A percentile compares a stretch with the other conserved stretches of the same genome.
phyloP scores from a whole-genome alignment of 2,113 vertebrate species.

The Desmodus rotundus region DNA sequence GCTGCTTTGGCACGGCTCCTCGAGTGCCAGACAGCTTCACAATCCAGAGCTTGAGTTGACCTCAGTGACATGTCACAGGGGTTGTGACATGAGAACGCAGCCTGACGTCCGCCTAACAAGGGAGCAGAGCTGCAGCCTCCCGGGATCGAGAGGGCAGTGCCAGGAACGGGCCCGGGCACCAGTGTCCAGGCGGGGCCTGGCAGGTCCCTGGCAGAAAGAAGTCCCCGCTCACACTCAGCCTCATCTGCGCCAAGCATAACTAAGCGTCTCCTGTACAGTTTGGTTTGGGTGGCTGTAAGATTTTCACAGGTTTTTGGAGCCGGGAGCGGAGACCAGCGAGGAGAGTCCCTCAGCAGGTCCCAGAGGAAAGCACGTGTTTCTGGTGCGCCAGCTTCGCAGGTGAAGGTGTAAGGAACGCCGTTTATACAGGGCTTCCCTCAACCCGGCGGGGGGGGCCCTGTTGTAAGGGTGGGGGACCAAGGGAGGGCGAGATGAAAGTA shows the following conservation, averaged over 20 bases:
- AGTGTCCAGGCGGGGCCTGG: accelerated
- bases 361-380: conserved; percentile 12
- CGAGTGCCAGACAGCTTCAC: conserved; percentile 18
- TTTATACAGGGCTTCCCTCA: not conserved
- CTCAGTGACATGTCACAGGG: not conserved
- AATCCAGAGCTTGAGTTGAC: conserved; percentile 29
- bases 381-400: not conserved
- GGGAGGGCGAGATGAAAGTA: not conserved
- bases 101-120: conserved; percentile 8
- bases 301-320: conserved; percentile 54
- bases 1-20: conserved; percentile 34
- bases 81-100: not conserved
- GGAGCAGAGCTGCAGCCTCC: not conserved
- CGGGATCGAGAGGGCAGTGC: not conserved
- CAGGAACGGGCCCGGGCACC: not conserved
- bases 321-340: conserved; percentile 10
- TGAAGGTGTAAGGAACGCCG: not conserved
- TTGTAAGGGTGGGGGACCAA: not conserved
- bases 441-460: too few relatives aligned
- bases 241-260: conserved; percentile 23
- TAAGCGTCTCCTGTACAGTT: conserved; percentile 4
- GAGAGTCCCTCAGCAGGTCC: conserved; percentile 51
- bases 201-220: not conserved
- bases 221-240: not conserved
- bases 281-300: conserved; percentile 44